Conservation (phyloP, 2,888 invertebrate species). For the Ichneumoninae sp. region DNA sequence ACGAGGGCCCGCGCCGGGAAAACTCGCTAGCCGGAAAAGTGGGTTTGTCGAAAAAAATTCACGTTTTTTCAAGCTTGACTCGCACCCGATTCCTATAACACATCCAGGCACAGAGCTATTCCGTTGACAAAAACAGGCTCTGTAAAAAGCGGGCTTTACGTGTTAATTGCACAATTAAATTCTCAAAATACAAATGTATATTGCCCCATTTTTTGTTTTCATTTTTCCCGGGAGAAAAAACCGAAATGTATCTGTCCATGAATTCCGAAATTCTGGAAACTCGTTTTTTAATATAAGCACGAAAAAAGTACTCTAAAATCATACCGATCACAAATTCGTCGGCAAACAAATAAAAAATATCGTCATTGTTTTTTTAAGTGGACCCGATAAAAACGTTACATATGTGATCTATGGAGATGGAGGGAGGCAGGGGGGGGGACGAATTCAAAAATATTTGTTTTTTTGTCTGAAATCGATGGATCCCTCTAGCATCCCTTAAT, state of each 20-base stretch:
- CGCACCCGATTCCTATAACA: slow-evolving; percentile 11
- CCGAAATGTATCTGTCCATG: slow-evolving; percentile 6
- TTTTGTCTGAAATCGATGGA: not conserved
- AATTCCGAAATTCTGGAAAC: not conserved
- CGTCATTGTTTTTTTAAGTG: not conserved
- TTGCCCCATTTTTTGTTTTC: slow-evolving; percentile 12
- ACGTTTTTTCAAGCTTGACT: slow-evolving; percentile 35
- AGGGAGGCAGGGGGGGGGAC: too few species aligned
- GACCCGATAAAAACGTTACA: not conserved
- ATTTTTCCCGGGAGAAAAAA: not conserved
- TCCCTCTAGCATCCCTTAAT: not conserved
- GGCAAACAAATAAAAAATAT: not conserved
- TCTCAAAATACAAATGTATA: slow-evolving; percentile 12
- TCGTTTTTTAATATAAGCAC: not conserved
- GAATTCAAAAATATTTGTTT: not conserved
- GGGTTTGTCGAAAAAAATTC: slow-evolving; percentile 36
- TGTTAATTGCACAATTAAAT: slow-evolving; percentile 33
- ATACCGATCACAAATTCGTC: not conserved
- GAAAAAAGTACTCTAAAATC: not conserved
- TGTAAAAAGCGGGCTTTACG: slow-evolving; percentile 9
- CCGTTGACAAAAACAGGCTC: slow-evolving; percentile 23
- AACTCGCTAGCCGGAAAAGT: slow-evolving; percentile 57
- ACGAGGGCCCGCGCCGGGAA: slow-evolving; percentile 26
- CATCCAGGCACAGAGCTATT: not conserved
- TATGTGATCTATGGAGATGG: not conserved